Conservation (phyloP, 2,888 invertebrate species). For the Caenorhabditis uteleia region DNA sequence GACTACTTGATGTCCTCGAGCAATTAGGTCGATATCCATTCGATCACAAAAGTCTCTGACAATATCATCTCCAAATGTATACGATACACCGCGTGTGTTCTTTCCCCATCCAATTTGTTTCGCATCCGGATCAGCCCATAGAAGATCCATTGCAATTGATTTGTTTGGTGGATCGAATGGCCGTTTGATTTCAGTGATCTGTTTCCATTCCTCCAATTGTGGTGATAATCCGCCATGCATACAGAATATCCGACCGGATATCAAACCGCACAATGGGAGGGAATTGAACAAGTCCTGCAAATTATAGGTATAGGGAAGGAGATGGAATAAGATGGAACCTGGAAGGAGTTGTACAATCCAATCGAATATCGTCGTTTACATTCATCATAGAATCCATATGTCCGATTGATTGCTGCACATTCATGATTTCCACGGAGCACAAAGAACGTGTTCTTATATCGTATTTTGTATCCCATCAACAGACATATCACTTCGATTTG, state of each 20-base stretch:
- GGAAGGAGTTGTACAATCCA: constrained; percentile 31
- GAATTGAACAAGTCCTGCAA: constrained; percentile 47
- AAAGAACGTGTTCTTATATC: constrained; percentile 43
- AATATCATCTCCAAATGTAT: constrained; percentile 44
- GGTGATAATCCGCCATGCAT: constrained; percentile 52
- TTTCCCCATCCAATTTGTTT: constrained; percentile 36
- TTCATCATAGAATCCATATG: constrained; percentile 57
- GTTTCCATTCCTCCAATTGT: constrained; percentile 7
- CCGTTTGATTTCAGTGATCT: constrained; percentile 19
- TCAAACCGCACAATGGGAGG: constrained; percentile 45
- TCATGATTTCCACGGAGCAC: constrained; percentile 58
- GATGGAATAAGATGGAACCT: too few species aligned
- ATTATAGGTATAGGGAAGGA: too few species aligned
- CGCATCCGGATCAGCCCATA: constrained; percentile 51
- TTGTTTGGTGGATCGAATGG: constrained; percentile 37
- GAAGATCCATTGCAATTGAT: constrained; percentile 40
- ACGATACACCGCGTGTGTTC: constrained; percentile 45
- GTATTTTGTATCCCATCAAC: constrained; percentile 32
- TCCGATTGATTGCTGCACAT: constrained; percentile 43
- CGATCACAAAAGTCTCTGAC: constrained; percentile 40
- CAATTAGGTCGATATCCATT: constrained; percentile 48
- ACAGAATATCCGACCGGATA: constrained; percentile 45
- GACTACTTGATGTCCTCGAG: constrained; percentile 42
- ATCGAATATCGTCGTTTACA: constrained; percentile 41
- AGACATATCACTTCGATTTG: constrained; percentile 28